Evolutionary conservation across 2,797 vertebrate species (phyloP).

Genomic region (Lepus oiostolus): DNA sequence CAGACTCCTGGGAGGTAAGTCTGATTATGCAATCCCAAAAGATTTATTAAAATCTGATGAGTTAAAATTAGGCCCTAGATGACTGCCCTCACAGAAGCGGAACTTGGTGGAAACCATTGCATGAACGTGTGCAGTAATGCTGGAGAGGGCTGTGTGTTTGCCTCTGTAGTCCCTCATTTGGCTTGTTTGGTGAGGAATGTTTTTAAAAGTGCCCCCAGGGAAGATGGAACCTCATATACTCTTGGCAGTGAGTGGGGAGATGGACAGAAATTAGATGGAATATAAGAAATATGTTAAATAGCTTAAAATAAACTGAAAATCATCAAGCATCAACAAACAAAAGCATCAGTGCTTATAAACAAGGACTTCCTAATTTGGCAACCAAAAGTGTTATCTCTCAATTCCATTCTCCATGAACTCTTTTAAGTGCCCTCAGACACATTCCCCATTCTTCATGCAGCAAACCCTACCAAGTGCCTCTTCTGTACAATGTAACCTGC

Average conservation of each 20-base stretch:
- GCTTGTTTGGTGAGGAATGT: neutral
- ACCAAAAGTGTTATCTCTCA: too few species aligned
- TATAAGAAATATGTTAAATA: neutral
- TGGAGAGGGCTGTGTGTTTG: fast-evolving
- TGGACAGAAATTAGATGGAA: neutral
- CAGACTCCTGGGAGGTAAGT: neutral
- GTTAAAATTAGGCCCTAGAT: neutral
- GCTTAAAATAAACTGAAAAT: slow-evolving; percentile 9
- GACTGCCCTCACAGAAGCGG: neutral
- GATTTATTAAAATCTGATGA: neutral
- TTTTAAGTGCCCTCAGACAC: too few species aligned
- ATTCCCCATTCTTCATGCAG: neutral
- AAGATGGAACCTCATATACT: neutral
- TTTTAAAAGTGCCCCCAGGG: neutral
- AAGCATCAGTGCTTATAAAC: neutral
- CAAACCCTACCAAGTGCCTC: fast-evolving
- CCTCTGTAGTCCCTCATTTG: too few species aligned
- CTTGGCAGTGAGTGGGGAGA: neutral
- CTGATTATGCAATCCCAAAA: neutral
- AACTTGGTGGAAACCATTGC: fast-evolving
- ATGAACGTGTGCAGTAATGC: too few species aligned
- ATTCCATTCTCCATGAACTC: too few species aligned
- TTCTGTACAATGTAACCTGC: neutral
- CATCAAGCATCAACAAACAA: neutral
- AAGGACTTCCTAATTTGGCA: too few species aligned